Evolutionary conservation across 2,888 invertebrate species (phyloP).

Genomic region (Mythimna impura): DNA sequence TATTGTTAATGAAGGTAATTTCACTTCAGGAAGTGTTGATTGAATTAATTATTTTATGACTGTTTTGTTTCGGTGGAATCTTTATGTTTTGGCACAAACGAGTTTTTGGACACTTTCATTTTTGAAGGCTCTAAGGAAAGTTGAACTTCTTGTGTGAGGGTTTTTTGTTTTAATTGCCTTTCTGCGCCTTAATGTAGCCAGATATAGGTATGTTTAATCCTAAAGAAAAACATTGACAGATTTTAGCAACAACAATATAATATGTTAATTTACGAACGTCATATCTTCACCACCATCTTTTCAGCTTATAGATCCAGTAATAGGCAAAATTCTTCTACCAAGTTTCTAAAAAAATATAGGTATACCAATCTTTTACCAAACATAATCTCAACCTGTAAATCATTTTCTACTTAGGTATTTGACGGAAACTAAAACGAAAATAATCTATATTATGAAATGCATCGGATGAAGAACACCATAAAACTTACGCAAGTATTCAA

Average conservation of each 20-base stretch:
- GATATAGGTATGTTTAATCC: too few species aligned
- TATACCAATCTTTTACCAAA: too few species aligned
- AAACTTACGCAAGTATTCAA: not conserved
- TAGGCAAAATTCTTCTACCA: not conserved
- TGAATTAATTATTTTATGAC: constrained; percentile 17
- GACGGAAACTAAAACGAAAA: too few species aligned
- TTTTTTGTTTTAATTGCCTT: not conserved
- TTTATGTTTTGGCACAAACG: constrained; percentile 25
- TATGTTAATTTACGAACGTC: not conserved
- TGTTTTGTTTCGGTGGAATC: constrained; percentile 6
- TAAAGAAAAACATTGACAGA: not conserved
- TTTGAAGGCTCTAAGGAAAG: constrained; percentile 28
- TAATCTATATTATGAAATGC: too few species aligned
- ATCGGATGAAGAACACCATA: not conserved
- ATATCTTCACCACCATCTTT: not conserved
- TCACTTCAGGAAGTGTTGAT: constrained; percentile 53
- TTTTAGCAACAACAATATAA: not conserved
- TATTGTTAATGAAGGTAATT: constrained; percentile 51
- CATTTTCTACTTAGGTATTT: too few species aligned
- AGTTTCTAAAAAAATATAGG: too few species aligned
- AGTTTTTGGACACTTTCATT: constrained; percentile 53
- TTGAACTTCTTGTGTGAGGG: constrained; percentile 5
- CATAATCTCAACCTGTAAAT: too few species aligned
- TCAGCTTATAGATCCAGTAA: not conserved
- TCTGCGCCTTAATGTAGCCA: too few species aligned